Conservation (phyloP, 1,140 invertebrate species). For the Listronotus bonariensis region DNA sequence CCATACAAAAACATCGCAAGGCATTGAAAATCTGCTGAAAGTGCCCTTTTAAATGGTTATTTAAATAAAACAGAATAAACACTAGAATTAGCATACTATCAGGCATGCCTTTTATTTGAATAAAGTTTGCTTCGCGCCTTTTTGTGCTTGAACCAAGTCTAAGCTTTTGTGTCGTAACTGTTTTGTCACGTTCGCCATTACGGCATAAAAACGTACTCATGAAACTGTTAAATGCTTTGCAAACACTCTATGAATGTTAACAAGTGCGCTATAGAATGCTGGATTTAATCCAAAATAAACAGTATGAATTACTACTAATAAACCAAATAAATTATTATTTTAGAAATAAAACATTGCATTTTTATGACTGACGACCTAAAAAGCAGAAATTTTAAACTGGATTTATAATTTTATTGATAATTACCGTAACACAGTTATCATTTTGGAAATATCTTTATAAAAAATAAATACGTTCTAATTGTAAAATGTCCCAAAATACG, state of each 20-base stretch:
- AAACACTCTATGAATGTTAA: conserved; percentile 52
- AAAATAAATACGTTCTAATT: too few relatives aligned
- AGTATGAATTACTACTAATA: conserved; percentile 13
- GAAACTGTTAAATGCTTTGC: conserved; percentile 50
- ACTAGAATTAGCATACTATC: conserved; percentile 36
- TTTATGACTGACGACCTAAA: too few relatives aligned
- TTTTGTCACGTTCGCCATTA: conserved; percentile 45
- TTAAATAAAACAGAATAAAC: conserved; percentile 28
- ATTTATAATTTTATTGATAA: too few relatives aligned
- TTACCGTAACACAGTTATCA: too few relatives aligned
- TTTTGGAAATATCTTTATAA: too few relatives aligned
- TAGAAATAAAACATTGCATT: too few relatives aligned
- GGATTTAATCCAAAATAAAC: conserved; percentile 21
- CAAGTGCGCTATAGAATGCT: conserved; percentile 39
- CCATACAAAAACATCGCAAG: neutral
- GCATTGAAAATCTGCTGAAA: conserved; percentile 14
- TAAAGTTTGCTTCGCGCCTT: conserved; percentile 23
- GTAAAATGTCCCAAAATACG: too few relatives aligned
- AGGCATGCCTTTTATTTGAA: conserved; percentile 29
- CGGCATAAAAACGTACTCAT: conserved; percentile 48
- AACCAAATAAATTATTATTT: conserved; percentile 9
- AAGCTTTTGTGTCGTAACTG: conserved; percentile 27
- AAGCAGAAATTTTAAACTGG: too few relatives aligned
- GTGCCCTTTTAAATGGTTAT: conserved; percentile 20
- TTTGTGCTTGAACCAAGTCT: conserved; percentile 29